Conservation (phyloP, 2,797 vertebrate genomes). For the Tenualosa ilisha region DNA sequence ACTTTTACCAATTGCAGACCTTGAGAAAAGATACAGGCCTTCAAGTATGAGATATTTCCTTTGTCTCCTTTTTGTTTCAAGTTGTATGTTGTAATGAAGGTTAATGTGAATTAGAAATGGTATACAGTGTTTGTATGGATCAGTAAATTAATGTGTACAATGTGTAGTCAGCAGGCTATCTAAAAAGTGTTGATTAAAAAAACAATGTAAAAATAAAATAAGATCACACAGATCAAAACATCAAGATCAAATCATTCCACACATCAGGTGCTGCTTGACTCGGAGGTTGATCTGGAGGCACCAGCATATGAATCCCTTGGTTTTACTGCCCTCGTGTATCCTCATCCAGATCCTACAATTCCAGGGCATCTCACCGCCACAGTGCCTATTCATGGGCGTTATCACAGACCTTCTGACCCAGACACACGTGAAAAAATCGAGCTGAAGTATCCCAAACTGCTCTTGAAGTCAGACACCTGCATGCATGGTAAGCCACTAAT, state of each 20-base stretch:
- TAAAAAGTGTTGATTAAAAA: neutral
- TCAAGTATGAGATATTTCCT: slow-evolving; percentile 71
- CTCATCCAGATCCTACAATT: slow-evolving; percentile 57
- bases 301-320: slow-evolving; percentile 81
- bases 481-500: slow-evolving; percentile 46
- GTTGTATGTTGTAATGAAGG: neutral
- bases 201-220: neutral
- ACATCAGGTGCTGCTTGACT: slow-evolving; percentile 77
- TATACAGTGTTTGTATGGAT: neutral
- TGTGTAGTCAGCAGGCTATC: neutral
- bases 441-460: slow-evolving; percentile 76
- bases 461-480: slow-evolving; percentile 79
- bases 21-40: slow-evolving; percentile 75
- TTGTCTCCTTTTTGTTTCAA: neutral
- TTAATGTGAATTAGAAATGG: neutral
- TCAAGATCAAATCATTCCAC: slow-evolving; percentile 17
- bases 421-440: slow-evolving; percentile 53
- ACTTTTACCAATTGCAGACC: slow-evolving; percentile 85
- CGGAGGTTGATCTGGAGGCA: slow-evolving; percentile 80
- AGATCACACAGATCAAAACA: neutral
- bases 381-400: slow-evolving; percentile 87
- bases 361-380: slow-evolving; percentile 62
- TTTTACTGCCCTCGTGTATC: slow-evolving; percentile 74
- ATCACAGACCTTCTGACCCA: slow-evolving; percentile 77
- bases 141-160: neutral